Evolutionary conservation across 2,113 vertebrate species (phyloP).

Genomic region (Heterochromis multidens): DNA sequence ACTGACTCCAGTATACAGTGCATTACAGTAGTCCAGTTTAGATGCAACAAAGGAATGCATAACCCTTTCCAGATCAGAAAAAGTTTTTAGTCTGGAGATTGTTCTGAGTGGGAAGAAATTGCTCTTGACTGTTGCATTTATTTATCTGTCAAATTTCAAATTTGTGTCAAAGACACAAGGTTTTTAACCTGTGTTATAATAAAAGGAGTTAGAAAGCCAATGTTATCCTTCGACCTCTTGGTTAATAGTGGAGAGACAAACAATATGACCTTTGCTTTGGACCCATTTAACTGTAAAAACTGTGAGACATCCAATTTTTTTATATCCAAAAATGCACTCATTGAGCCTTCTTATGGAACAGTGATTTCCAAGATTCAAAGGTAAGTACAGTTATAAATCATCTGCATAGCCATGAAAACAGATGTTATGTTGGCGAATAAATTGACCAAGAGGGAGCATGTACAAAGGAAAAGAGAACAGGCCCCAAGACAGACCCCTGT

Average conservation of each 20-base stretch:
- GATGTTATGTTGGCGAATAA: neutral
- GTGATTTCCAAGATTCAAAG: neutral
- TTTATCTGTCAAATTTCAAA: neutral
- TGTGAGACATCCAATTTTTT: neutral
- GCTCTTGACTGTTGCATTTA: accelerated
- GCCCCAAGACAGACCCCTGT: neutral
- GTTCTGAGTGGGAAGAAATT: neutral
- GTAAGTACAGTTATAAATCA: neutral
- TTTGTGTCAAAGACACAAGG: neutral
- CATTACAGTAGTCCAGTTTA: neutral
- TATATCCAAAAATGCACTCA: neutral
- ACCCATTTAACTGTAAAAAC: neutral
- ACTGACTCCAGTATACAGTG: neutral
- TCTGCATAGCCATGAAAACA: neutral
- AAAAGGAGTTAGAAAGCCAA: neutral
- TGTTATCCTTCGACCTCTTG: neutral
- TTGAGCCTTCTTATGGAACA: neutral
- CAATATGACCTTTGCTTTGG: neutral
- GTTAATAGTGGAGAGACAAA: neutral
- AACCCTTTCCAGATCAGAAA: neutral
- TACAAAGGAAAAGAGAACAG: neutral
- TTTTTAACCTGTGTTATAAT: neutral
- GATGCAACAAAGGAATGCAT: neutral
- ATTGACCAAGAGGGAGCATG: neutral
- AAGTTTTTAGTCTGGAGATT: neutral